Evolutionary conservation across 1,140 invertebrate species (phyloP).

Genomic region (Aradophagus sp.): DNA sequence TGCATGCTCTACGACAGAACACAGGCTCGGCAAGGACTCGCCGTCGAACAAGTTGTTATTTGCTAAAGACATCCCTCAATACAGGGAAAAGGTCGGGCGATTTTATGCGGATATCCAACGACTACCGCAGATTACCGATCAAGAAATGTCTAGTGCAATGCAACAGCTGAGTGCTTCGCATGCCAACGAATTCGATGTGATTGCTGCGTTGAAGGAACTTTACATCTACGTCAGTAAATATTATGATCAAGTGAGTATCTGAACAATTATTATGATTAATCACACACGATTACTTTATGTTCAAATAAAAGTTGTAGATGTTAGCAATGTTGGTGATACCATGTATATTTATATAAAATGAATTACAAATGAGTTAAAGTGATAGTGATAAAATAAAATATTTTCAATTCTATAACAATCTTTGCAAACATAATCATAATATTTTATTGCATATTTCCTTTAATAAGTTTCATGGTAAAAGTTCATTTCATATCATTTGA

Average conservation of each 20-base stretch:
- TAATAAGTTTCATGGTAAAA: too few species aligned
- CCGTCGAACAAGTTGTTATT: slow-evolving; percentile 96
- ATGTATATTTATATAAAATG: too few species aligned
- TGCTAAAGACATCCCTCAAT: slow-evolving; percentile 94
- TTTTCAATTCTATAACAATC: too few species aligned
- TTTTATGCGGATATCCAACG: slow-evolving; percentile 91
- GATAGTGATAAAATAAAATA: too few species aligned
- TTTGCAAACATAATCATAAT: too few species aligned
- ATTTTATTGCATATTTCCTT: too few species aligned
- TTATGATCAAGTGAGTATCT: slow-evolving; percentile 86
- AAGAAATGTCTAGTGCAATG: slow-evolving; percentile 94
- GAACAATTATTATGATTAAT: neutral
- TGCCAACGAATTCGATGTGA: slow-evolving; percentile 90
- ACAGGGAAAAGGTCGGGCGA: slow-evolving; percentile 88
- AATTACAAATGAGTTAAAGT: too few species aligned
- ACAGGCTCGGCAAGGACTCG: slow-evolving; percentile 93
- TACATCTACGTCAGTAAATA: slow-evolving; percentile 97
- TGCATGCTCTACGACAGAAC: slow-evolving; percentile 91
- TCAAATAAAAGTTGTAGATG: too few species aligned
- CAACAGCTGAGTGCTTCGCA: slow-evolving; percentile 91
- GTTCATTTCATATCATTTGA: too few species aligned
- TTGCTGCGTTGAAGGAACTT: slow-evolving; percentile 93
- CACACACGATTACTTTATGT: too few species aligned
- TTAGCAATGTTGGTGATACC: too few species aligned
- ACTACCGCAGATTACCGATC: slow-evolving; percentile 91